Evolutionary conservation across 2,113 vertebrate genomes (phyloP), one percentile per base, ranked within the genome.

Genomic region (Catharus fuscescens): DNA sequence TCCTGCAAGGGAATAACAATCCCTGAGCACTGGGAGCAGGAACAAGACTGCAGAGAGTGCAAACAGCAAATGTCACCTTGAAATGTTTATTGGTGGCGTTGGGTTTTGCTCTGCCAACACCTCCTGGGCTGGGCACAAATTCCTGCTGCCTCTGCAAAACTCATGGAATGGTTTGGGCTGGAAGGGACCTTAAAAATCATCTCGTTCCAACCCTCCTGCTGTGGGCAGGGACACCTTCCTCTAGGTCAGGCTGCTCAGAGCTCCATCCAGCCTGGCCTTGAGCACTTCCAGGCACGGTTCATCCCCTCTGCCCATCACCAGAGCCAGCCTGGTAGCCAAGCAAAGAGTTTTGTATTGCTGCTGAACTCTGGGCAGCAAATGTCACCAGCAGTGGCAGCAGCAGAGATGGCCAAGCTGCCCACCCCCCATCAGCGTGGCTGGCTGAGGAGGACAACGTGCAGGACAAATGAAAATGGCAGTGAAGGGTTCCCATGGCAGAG

Each of bases 341-440:
- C 2, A 3, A 40, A 92, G 47, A 24, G 20, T 9, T 86, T 64
- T 1, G 4, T 19, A 15, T 12, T 62, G 19, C 61, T 40, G 31
- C 57, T 4, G n/a, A 59, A 20, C 67, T 45, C 40, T 8, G 0
- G 9, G 32, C 50, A 26, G 13, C 0, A 1, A 10, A 9, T 13
- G 5, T 6, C 1, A 2, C 23, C 5, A 2, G 52, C 1, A 0
- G 18, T 31, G 36, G 71, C 61, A 31, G 62, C 2, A 0, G 59
- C 3, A 1, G 65, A 40, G 65, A 4, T 42, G 50, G 50, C 73
- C 12, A 2, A 29, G 45, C 70, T 92, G 76, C 62, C 40, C 21
- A 29, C 2, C 32, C 45, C 57, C 16, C 62, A 18, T 11, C 32
- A 38, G 20, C 5, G 4, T 0, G 0, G 61, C 24, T 36, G 69